Conservation (phyloP, 2,888 invertebrate genomes). For the Noctua janthe region DNA sequence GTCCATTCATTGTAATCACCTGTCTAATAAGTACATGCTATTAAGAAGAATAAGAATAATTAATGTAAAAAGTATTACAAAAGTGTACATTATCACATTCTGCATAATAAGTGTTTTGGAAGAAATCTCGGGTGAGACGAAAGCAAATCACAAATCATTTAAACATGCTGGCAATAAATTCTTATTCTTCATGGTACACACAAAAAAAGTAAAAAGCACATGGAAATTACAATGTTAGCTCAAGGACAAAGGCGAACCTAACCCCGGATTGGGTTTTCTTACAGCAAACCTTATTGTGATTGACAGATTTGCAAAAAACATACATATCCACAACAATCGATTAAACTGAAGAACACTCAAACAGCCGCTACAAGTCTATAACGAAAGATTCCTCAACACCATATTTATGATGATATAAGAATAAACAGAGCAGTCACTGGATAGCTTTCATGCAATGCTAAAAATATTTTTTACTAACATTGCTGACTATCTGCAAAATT, state of each 20-base stretch:
- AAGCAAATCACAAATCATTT: too few species aligned
- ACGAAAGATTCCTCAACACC: not conserved
- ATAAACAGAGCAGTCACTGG: not conserved
- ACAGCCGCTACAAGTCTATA: not conserved
- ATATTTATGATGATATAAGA: not conserved
- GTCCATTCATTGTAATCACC: too few species aligned
- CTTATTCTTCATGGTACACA: not conserved
- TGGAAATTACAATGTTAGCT: too few species aligned
- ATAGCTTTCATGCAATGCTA: not conserved
- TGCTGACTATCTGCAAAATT: not conserved
- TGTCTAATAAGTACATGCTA: too few species aligned
- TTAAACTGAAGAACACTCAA: not conserved
- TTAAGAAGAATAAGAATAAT: too few species aligned
- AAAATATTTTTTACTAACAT: not conserved
- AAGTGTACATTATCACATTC: too few species aligned
- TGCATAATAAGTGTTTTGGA: too few species aligned
- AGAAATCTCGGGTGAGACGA: not conserved
- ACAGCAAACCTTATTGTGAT: not conserved
- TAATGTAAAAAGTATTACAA: too few species aligned
- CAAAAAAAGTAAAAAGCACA: too few species aligned
- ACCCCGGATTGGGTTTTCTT: not conserved
- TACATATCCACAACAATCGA: too few species aligned
- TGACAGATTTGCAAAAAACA: too few species aligned
- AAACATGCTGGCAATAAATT: not conserved
- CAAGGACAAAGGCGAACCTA: not conserved